Evolutionary conservation across 2,797 vertebrate genomes (phyloP).

Genomic region (Ateles fusciceps): DNA sequence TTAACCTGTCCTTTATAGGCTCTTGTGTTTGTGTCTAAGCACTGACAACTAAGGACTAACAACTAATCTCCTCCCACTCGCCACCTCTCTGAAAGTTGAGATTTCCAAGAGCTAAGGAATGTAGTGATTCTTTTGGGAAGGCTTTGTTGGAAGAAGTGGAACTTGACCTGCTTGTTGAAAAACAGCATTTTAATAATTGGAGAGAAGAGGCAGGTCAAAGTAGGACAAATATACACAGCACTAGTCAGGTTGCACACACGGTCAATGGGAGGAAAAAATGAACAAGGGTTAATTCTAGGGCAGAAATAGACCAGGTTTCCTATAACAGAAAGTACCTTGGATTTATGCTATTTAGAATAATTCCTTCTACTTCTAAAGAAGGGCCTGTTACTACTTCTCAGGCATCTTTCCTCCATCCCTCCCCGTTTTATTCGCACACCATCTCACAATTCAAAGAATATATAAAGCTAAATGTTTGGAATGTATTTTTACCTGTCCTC

Average conservation of each 20-base stretch:
- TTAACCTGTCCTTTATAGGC: background rate
- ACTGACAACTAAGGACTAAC: background rate
- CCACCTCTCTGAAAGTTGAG: background rate
- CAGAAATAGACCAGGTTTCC: background rate
- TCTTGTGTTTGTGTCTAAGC: background rate
- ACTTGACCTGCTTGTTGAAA: constrained; percentile 5
- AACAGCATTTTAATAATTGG: constrained; percentile 7
- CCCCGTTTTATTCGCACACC: background rate
- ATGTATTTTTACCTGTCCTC: background rate
- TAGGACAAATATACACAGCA: background rate
- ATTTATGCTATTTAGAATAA: constrained; percentile 5
- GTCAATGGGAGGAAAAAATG: background rate
- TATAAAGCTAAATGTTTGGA: background rate
- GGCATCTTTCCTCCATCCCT: background rate
- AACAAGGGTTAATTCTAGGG: background rate
- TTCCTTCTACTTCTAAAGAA: constrained; percentile 22
- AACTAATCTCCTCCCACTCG: background rate
- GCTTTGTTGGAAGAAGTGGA: background rate
- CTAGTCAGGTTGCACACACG: background rate
- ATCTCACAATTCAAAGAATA: background rate
- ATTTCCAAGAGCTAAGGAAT: background rate
- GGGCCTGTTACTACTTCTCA: background rate
- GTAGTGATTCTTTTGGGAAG: background rate
- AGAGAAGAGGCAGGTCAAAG: background rate
- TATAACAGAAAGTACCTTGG: background rate